phyloP scores from a whole-genome alignment of 2,797 vertebrate species.

The Leuciscus waleckii region DNA sequence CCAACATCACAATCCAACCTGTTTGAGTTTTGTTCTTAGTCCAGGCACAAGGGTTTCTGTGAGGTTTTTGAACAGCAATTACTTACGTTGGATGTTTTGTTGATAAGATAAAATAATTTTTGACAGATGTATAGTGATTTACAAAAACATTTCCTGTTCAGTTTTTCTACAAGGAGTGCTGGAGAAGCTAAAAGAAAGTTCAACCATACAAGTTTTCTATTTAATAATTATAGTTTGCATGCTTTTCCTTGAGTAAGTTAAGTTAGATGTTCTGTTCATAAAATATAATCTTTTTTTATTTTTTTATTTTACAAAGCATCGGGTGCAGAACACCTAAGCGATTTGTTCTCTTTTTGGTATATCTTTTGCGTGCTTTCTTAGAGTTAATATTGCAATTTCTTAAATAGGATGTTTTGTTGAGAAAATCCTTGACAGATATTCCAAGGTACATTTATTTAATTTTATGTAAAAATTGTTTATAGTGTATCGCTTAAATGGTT shows the following conservation, averaged over 20 bases:
- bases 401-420: slow-evolving; percentile 5
- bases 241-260: not conserved
- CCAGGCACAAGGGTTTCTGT: not conserved
- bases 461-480: not conserved
- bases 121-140: slow-evolving; percentile 28
- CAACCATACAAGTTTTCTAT: not conserved
- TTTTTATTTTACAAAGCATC: not conserved
- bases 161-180: not conserved
- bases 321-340: not conserved
- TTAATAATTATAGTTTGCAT: not conserved
- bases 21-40: slow-evolving; percentile 4
- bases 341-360: not conserved
- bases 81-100: not conserved
- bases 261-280: not conserved
- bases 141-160: not conserved
- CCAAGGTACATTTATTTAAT: not conserved
- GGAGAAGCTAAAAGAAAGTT: not conserved
- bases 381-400: not conserved
- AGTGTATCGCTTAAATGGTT: not conserved
- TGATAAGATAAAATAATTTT: slow-evolving; percentile 28
- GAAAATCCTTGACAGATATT: slow-evolving; percentile 24
- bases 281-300: not conserved
- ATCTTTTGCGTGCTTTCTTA: not conserved
- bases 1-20: slow-evolving; percentile 22
- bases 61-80: slow-evolving; percentile 21